Percentiles rank a stretch among this genome's conserved stretches.
Conservation (phyloP, 2,797 vertebrate genomes). For the Cryptoblepharus egeriae region DNA sequence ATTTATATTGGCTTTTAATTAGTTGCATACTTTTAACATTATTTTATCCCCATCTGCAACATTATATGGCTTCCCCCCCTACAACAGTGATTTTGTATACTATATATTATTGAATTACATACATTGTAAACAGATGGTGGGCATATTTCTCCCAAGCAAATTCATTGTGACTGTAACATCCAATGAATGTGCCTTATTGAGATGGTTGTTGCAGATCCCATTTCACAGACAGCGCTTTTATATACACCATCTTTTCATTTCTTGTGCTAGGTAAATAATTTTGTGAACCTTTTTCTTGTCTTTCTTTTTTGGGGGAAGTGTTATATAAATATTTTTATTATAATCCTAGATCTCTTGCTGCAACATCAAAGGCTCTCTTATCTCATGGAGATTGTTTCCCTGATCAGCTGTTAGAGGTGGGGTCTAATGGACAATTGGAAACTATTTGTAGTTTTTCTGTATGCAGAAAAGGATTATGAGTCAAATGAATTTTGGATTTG, state of each 20-base stretch:
- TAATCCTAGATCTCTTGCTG: no score
- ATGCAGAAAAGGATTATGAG: no score
- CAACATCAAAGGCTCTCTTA: neutral
- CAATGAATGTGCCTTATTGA: neutral
- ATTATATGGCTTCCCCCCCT: neutral
- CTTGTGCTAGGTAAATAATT: no score
- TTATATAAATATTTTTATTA: no score
- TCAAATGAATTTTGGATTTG: no score
- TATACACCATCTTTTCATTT: no score
- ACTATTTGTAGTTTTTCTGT: no score
- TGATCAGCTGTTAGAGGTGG: neutral
- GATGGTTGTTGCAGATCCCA: neutral
- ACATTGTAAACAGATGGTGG: neutral
- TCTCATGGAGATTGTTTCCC: neutral
- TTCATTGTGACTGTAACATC: neutral
- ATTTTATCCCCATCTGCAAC: neutral
- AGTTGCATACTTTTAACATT: neutral
- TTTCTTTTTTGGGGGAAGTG: no score
- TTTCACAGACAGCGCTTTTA: neutral
- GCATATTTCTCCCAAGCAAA: neutral
- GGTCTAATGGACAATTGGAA: no score
- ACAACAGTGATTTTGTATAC: neutral
- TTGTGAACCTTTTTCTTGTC: no score
- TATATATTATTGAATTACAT: neutral
- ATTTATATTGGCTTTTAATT: neutral